Percentiles rank a stretch among this genome's conserved stretches.
Conservation (phyloP, 2,113 vertebrate species). For the Hystrix cristata region DNA sequence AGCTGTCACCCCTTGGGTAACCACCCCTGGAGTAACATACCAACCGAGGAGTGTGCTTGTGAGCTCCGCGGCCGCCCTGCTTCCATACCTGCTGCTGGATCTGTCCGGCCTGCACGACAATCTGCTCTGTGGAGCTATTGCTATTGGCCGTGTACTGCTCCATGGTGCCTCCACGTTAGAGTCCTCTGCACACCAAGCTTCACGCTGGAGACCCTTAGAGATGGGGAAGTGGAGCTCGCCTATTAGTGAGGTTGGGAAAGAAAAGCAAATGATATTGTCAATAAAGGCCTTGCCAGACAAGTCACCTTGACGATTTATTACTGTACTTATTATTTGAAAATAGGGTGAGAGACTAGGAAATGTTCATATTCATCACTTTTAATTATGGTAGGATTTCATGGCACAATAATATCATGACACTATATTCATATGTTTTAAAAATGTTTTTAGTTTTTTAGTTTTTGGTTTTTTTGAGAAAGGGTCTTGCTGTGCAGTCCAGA, state of each 20-base stretch:
- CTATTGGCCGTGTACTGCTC: slow-evolving; percentile 97
- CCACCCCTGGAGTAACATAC: neutral
- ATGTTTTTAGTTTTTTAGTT: neutral
- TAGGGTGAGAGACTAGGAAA: neutral
- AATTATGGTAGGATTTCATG: neutral
- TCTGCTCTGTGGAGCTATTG: slow-evolving; percentile 96
- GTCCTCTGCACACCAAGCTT: neutral
- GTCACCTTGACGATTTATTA: neutral
- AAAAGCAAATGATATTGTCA: slow-evolving; percentile 37
- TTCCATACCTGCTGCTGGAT: slow-evolving; percentile 96
- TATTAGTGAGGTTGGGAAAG: slow-evolving; percentile 12
- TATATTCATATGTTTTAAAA: neutral
- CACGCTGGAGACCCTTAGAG: slow-evolving; percentile 53
- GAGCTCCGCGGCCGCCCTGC: neutral
- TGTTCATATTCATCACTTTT: neutral
- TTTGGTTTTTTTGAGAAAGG: neutral
- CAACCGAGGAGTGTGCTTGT: neutral
- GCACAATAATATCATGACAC: neutral
- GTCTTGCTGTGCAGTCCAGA: neutral
- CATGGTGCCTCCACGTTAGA: slow-evolving; percentile 87
- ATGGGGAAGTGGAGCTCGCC: neutral
- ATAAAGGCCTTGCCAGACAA: neutral
- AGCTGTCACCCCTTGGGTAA: neutral
- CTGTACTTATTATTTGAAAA: neutral
- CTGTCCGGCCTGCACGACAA: slow-evolving; percentile 98